Evolutionary conservation across 2,888 invertebrate species (phyloP).

Genomic region (Hemaris fuciformis): DNA sequence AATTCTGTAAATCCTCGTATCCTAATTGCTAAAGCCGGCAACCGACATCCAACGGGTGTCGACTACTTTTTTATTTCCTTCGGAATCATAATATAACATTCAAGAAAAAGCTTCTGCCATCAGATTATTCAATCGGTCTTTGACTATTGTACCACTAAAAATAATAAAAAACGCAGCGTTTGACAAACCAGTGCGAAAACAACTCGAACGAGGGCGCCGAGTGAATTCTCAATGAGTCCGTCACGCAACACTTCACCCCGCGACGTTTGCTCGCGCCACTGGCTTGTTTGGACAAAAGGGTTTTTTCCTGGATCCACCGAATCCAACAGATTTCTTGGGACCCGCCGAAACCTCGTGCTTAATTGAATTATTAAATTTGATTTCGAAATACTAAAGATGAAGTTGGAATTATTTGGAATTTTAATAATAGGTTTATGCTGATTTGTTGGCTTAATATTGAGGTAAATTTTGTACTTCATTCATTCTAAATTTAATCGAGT

Average conservation of each 20-base stretch:
- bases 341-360: slow-evolving; percentile 40
- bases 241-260: slow-evolving; percentile 64
- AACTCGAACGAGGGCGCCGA: slow-evolving; percentile 32
- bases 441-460: slow-evolving; percentile 20
- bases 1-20: no score
- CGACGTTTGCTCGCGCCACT: slow-evolving; percentile 68
- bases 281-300: slow-evolving; percentile 74
- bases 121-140: no score
- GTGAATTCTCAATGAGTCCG: slow-evolving; percentile 71
- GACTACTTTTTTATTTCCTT: no score
- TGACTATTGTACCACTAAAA: no score
- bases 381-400: slow-evolving; percentile 55
- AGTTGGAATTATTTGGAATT: slow-evolving; percentile 21
- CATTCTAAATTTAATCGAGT: no score
- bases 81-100: no score
- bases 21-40: no score
- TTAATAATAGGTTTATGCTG: slow-evolving; percentile 23
- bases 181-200: slow-evolving; percentile 38
- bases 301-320: slow-evolving; percentile 53
- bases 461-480: no score
- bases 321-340: slow-evolving; percentile 46
- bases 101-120: no score
- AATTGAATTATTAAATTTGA: slow-evolving; percentile 60
- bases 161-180: slow-evolving; percentile 23
- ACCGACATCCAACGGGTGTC: no score